Percentiles rank a stretch among this genome's conserved stretches.
These are phyloP conservation scores for Xestia xanthographa DNA, from an alignment of 2,888 invertebrate species.

Conservation along the genomic window DNA sequence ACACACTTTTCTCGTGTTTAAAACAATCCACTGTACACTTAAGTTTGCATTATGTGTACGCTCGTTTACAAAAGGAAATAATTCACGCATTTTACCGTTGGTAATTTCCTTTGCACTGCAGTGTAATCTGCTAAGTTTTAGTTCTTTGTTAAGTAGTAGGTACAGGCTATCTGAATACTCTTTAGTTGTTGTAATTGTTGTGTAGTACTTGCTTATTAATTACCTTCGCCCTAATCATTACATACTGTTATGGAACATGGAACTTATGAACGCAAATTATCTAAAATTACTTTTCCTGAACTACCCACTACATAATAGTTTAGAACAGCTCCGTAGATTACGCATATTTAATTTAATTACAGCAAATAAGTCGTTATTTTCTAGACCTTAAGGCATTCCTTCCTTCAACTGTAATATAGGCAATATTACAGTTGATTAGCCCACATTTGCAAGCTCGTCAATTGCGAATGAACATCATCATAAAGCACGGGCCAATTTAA, in stretches of 20 bases:
- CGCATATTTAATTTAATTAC: slow-evolving; percentile 10
- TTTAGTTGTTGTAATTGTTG: slow-evolving; percentile 52
- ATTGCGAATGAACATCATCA: slow-evolving; percentile 54
- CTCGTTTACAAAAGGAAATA: slow-evolving; percentile 74
- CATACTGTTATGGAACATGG: slow-evolving; percentile 15
- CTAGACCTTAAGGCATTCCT: background rate
- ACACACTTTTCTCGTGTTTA: slow-evolving; percentile 48
- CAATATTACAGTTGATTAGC: slow-evolving; percentile 18
- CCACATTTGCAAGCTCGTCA: slow-evolving; percentile 27
- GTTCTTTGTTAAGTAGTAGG: slow-evolving; percentile 40
- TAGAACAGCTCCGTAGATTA: slow-evolving; percentile 11
- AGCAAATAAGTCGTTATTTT: slow-evolving; percentile 5
- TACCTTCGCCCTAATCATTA: slow-evolving; percentile 19
- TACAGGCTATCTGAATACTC: slow-evolving; percentile 17
- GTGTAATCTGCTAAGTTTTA: slow-evolving; percentile 56
- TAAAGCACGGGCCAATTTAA: slow-evolving; percentile 65
- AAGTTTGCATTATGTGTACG: slow-evolving; percentile 46
- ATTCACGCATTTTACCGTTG: slow-evolving; percentile 68
- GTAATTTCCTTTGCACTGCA: slow-evolving; percentile 62
- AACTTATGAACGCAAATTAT: background rate
- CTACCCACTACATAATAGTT: background rate
- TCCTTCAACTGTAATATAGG: background rate
- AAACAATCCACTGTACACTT: slow-evolving; percentile 57
- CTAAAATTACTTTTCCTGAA: slow-evolving; percentile 19
- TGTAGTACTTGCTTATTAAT: slow-evolving; percentile 26